These are phyloP conservation scores for Capreolus pygargus DNA, from an alignment of 2,113 vertebrate genomes.

Conservation along the genomic window DNA sequence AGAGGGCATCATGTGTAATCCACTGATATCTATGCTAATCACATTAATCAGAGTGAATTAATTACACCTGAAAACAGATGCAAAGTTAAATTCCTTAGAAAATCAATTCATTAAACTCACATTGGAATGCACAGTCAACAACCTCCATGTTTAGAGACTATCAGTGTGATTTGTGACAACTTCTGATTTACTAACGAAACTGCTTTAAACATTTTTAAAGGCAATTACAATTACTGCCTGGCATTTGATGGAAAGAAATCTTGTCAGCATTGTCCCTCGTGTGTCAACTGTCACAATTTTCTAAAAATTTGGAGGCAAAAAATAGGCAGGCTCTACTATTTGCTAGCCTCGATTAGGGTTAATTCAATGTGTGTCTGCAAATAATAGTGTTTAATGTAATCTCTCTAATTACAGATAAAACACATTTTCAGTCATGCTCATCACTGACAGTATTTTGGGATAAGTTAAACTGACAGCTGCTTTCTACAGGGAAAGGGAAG, in stretches of 20 bases:
- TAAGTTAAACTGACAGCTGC: conserved; percentile 79
- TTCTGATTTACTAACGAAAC: conserved; percentile 73
- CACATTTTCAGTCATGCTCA: conserved; percentile 74
- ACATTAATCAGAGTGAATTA: conserved; percentile 75
- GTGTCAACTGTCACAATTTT: conserved; percentile 79
- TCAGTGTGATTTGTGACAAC: conserved; percentile 71
- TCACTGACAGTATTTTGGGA: conserved; percentile 73
- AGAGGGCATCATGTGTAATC: conserved; percentile 66
- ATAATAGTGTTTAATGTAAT: conserved; percentile 81
- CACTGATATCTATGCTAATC: conserved; percentile 75
- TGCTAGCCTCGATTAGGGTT: conserved; percentile 77
- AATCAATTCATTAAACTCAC: conserved; percentile 74
- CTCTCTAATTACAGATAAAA: conserved; percentile 80
- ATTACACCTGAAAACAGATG: conserved; percentile 77
- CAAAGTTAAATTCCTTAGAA: conserved; percentile 71
- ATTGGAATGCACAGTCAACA: conserved; percentile 75
- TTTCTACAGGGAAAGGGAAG: conserved; percentile 61
- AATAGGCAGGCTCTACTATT: conserved; percentile 76
- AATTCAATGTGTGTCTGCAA: conserved; percentile 80
- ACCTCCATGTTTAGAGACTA: conserved; percentile 72
- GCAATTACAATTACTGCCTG: conserved; percentile 78
- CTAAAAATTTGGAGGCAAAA: conserved; percentile 75
- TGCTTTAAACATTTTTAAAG: conserved; percentile 76
- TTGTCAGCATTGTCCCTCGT: conserved; percentile 72
- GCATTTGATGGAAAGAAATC: conserved; percentile 74